Percentiles rank a stretch among this genome's conserved stretches.
Conservation (phyloP, 2,888 invertebrate species). For the Brachycybe producta region DNA sequence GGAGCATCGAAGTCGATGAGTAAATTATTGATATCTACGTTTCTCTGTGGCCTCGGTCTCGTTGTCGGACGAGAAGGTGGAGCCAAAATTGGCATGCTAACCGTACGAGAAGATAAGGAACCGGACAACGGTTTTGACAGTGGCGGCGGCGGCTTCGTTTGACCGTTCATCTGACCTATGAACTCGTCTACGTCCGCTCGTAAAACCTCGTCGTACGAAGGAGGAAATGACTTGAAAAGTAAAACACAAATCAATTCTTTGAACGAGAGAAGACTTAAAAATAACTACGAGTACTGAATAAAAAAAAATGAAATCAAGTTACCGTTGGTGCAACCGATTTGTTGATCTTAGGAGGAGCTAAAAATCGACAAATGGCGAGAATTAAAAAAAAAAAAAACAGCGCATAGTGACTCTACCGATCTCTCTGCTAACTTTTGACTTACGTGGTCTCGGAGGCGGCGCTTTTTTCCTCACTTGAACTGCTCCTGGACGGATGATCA, state of each 20-base stretch:
- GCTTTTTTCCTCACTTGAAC: slow-evolving; percentile 8
- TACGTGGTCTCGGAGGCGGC: slow-evolving; percentile 14
- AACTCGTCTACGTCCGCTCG: slow-evolving; percentile 10
- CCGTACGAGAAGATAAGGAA: background rate
- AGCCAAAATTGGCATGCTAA: background rate
- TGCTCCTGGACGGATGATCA: slow-evolving; percentile 4
- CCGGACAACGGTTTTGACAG: slow-evolving; percentile 2
- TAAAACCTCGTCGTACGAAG: slow-evolving; percentile 14
- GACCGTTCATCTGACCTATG: slow-evolving; percentile 11
- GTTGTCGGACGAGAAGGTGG: background rate
- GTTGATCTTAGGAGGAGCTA: slow-evolving; percentile 7
- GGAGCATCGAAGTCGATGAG: slow-evolving; percentile 10
- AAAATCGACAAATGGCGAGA: no score
- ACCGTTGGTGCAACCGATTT: background rate
- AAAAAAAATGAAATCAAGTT: no score
- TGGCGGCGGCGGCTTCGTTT: background rate
- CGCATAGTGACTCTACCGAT: no score
- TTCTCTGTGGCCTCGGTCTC: background rate
- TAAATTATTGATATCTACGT: background rate
- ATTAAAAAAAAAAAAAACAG: no score
- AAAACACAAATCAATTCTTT: background rate
- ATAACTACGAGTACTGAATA: no score
- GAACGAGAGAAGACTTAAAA: background rate
- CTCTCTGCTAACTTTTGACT: no score
- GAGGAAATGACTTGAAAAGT: slow-evolving; percentile 1